phyloP scores from a whole-genome alignment of 2,113 vertebrate species.

The Scomber colias region DNA sequence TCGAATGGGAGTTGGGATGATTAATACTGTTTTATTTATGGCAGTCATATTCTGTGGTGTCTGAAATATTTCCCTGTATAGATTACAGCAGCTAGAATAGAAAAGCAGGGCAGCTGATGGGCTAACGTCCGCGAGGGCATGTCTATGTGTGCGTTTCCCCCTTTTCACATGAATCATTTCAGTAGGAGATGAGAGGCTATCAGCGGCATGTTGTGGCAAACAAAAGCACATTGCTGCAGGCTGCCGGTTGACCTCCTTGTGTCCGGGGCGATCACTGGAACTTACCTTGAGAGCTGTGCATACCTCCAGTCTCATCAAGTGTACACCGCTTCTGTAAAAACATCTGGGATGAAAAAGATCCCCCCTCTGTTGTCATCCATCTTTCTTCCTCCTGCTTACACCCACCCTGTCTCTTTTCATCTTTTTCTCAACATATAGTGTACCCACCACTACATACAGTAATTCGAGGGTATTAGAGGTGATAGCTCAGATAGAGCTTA shows the following conservation, averaged over 20 bases:
- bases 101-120: constrained; percentile 57
- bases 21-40: constrained; percentile 84
- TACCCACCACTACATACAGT: neutral
- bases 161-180: constrained; percentile 29
- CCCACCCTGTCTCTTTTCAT: constrained; percentile 36
- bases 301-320: constrained; percentile 19
- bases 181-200: constrained; percentile 21
- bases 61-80: constrained; percentile 73
- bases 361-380: constrained; percentile 32
- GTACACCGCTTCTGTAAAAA: constrained; percentile 55
- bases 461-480: constrained; percentile 2
- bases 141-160: constrained; percentile 3
- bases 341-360: constrained; percentile 56
- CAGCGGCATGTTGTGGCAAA: neutral
- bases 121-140: constrained; percentile 21
- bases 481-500: neutral
- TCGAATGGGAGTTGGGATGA: constrained; percentile 72
- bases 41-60: constrained; percentile 66
- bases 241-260: constrained; percentile 61
- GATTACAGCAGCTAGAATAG: constrained; percentile 53
- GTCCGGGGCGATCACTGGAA: constrained; percentile 53
- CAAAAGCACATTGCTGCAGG: neutral
- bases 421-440: neutral
- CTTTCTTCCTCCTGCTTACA: constrained; percentile 44
- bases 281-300: constrained; percentile 25